These are phyloP conservation scores for Hololepta plana DNA, from an alignment of 2,888 invertebrate genomes.

Conservation along the genomic window DNA sequence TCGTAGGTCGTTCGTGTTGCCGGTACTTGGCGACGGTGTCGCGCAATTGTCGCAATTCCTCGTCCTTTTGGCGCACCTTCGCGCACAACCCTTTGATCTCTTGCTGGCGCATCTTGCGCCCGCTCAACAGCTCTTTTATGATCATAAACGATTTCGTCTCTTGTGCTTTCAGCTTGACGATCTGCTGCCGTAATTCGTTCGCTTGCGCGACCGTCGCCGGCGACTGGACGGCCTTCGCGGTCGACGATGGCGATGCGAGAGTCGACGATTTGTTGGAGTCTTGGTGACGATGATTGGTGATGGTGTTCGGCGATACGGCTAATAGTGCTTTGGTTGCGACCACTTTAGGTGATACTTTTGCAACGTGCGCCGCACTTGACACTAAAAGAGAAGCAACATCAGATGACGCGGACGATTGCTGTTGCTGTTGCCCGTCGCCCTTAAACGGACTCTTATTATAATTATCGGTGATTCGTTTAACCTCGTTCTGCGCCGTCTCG, in stretches of 20 bases:
- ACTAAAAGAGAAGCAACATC: constrained; percentile 24
- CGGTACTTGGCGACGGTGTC: constrained; percentile 12
- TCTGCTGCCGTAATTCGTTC: constrained; percentile 14
- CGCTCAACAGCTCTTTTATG: constrained; percentile 23
- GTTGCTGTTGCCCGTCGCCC: constrained; percentile 2
- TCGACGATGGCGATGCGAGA: not conserved
- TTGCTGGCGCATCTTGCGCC: constrained; percentile 18
- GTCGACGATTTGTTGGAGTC: constrained; percentile 5
- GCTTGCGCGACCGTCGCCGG: constrained; percentile 10
- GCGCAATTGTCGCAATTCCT: constrained; percentile 14
- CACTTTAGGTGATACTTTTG: constrained; percentile 17
- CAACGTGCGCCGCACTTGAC: constrained; percentile 21
- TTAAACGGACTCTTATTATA: not conserved
- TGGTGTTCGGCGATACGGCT: constrained; percentile 7
- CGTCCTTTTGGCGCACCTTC: constrained; percentile 14
- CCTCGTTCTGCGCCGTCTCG: constrained; percentile 18
- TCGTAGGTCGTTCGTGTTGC: no score
- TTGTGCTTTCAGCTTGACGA: constrained; percentile 22
- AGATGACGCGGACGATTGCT: constrained; percentile 10
- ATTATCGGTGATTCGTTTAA: constrained; percentile 17
- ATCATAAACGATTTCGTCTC: constrained; percentile 26
- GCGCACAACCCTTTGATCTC: constrained; percentile 20
- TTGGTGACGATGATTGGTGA: constrained; percentile 5
- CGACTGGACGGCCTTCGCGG: constrained; percentile 4
- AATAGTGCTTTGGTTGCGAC: constrained; percentile 8